These are phyloP conservation scores for Apeira syringaria DNA, from an alignment of 2,888 invertebrate genomes.

Conservation along the genomic window DNA sequence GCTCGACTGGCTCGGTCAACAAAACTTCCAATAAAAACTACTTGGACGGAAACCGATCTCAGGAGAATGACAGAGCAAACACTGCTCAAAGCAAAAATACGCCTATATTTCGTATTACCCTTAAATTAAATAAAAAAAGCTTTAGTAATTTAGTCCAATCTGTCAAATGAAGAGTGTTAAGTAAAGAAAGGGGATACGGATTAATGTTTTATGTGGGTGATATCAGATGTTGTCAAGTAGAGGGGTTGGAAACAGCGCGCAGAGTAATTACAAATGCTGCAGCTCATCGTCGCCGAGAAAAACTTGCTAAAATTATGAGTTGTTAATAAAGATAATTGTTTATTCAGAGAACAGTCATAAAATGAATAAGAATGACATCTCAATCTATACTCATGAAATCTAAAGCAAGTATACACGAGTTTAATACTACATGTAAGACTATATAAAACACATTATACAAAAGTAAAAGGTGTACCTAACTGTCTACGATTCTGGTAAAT, in stretches of 20 bases:
- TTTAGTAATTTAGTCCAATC: slow-evolving; percentile 78
- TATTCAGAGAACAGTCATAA: too few species aligned
- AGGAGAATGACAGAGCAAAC: slow-evolving; percentile 58
- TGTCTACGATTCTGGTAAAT: slow-evolving; percentile 52
- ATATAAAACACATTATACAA: slow-evolving; percentile 13
- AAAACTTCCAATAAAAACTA: slow-evolving; percentile 78
- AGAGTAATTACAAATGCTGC: slow-evolving; percentile 31
- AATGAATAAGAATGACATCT: too few species aligned
- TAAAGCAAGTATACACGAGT: too few species aligned
- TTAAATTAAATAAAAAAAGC: slow-evolving; percentile 80
- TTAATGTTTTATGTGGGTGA: slow-evolving; percentile 69
- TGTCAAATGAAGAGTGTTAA: slow-evolving; percentile 82
- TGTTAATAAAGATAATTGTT: too few species aligned
- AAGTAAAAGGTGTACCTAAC: slow-evolving; percentile 26
- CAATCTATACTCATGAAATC: too few species aligned
- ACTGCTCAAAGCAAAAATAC: slow-evolving; percentile 52
- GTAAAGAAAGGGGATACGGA: slow-evolving; percentile 75
- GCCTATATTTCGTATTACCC: slow-evolving; percentile 64
- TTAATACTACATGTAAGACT: too few species aligned
- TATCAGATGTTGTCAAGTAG: slow-evolving; percentile 58
- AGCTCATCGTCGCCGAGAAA: neutral
- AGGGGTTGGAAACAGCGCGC: slow-evolving; percentile 40
- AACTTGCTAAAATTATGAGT: too few species aligned
- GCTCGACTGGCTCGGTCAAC: slow-evolving; percentile 65
- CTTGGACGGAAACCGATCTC: slow-evolving; percentile 61